Conservation (phyloP, 2,113 vertebrate genomes). For the Himantopus leucocephalus region DNA sequence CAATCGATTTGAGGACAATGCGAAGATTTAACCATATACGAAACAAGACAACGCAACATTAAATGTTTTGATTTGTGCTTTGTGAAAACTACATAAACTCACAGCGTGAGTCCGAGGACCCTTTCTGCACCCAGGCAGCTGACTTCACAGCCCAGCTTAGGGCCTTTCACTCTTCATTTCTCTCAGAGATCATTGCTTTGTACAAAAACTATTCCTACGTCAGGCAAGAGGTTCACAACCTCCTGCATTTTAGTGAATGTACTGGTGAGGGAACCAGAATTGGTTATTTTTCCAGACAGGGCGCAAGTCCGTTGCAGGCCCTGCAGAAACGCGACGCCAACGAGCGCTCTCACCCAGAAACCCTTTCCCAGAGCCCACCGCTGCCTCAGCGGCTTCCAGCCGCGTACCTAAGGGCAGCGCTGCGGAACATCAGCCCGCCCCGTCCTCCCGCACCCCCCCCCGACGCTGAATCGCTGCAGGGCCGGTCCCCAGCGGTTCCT, state of each 20-base stretch:
- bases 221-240: neutral
- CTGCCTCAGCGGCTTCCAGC: neutral
- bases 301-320: neutral
- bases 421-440: accelerated
- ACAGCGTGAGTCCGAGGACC: accelerated
- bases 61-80: neutral
- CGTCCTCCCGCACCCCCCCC: neutral
- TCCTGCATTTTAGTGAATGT: accelerated
- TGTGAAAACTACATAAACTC: accelerated
- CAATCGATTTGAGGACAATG: accelerated
- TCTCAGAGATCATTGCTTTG: accelerated
- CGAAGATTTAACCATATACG: neutral
- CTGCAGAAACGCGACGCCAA: neutral
- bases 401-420: neutral
- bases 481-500: no score
- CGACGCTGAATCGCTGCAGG: no score
- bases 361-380: neutral
- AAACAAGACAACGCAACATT: neutral
- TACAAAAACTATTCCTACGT: accelerated
- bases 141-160: accelerated
- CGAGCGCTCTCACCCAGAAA: no score
- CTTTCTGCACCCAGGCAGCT: neutral
- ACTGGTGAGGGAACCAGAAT: accelerated
- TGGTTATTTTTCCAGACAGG: neutral
- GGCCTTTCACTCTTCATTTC: accelerated